Base-by-base conservation (phyloP, 2,888 invertebrate genomes). In the Venustoraphidia nigricollis region DNA sequence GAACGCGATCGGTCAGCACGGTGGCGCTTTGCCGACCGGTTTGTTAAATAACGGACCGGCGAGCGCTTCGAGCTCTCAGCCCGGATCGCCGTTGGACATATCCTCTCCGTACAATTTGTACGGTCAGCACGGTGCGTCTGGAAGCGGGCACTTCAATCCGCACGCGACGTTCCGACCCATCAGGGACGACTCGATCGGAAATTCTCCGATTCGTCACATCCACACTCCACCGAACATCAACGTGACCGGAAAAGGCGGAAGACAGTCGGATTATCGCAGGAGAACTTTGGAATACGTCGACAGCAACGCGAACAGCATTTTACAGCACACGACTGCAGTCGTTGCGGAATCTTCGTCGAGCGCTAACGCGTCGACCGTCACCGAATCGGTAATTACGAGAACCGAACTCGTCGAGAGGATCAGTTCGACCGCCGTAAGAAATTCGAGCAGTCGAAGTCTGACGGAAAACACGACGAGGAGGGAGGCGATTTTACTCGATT, bases 221-320 rank as follows among this genome's bases (percentile, higher is more conserved):
- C 59, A 38, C 60, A 62, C 10, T 59, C 60, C 9, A 55, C 58
- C 51, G 1, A 52, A 50, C 3, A 63, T 61, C 40, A 67, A 65
- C 47, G 61, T 65, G 2, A 64, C 63, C 10, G 65, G 62, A n/a
- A 60, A 62, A 13, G 64, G 63, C 13, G 64, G 65, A 8, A 59
- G 59, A n/a, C 59, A 53, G 41, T 60, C 60, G 9, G 67, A 69
- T 53, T 69, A 63, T 55, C 61, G 62, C 44, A 59, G 61, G 49
- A 63, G 59, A 49, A 66, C 63, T 1, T 59, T 62, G 40, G 69
- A 69, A 52, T 69, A 66, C 54, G 65, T 69, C 1, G 71, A 71
- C 53, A 70, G 62, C 51, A 72, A 70, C 53, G 66, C 69, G 1
- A 70, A 69, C 52, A 50, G 36, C 39, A 46, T 52, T 27, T 47